A percentile compares a stretch with the other conserved stretches of the same genome.
phyloP scores from a whole-genome alignment of 1,140 invertebrate species.

The Drosophila takahashii region DNA sequence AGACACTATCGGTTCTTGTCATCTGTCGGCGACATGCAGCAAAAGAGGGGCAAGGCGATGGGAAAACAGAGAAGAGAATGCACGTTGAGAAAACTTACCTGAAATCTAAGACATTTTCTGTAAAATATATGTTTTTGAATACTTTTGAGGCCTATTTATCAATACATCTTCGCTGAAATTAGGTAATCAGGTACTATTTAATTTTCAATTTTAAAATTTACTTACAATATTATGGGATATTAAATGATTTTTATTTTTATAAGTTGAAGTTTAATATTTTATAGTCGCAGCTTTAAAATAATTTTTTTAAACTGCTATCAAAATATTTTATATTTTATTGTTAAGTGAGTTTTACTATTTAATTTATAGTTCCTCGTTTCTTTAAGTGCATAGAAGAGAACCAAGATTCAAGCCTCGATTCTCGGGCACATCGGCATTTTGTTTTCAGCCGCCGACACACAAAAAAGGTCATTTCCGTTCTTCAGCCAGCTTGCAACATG shows the following conservation, averaged over 20 bases:
- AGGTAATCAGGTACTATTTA: no score
- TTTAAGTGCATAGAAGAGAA: constrained; percentile 31
- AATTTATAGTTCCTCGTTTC: background rate
- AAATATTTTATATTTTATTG: no score
- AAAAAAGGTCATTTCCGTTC: constrained; percentile 80
- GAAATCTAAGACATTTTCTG: background rate
- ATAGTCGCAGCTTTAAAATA: no score
- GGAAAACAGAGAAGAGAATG: constrained; percentile 1
- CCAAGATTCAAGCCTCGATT: constrained; percentile 20
- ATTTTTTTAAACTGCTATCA: no score
- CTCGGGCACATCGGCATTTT: constrained; percentile 69
- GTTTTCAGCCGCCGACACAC: constrained; percentile 59
- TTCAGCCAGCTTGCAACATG: constrained; percentile 48
- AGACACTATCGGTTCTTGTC: constrained; percentile 79
- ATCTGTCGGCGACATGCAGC: constrained; percentile 79
- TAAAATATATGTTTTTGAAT: no score
- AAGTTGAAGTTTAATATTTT: no score
- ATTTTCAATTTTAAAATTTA: no score
- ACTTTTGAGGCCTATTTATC: no score
- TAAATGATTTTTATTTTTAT: no score
- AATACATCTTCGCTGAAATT: no score
- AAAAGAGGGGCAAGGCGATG: constrained; percentile 13
- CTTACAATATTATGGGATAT: no score
- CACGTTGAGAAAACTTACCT: background rate
- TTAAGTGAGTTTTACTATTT: no score